Percentiles rank a stretch among this genome's conserved stretches.
phyloP scores from a whole-genome alignment of 2,113 vertebrate species.

The Antennarius striatus region DNA sequence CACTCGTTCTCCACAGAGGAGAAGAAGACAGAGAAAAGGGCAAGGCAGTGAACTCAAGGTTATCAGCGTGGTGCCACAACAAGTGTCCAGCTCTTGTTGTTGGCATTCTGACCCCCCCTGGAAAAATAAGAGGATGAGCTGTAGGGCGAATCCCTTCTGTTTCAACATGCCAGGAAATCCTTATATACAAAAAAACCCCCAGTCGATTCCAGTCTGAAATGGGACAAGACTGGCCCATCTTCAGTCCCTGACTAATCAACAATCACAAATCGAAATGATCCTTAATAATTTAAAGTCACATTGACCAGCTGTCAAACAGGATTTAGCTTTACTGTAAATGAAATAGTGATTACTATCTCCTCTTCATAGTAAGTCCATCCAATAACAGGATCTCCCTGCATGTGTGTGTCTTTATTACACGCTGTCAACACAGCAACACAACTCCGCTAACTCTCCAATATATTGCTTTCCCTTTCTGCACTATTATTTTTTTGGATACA shows the following conservation, averaged over 20 bases:
- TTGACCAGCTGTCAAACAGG: no score
- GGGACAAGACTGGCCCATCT: no score
- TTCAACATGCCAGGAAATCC: no score
- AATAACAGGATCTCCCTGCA: background rate
- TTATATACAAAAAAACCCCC: background rate
- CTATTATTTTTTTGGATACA: background rate
- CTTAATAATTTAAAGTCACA: no score
- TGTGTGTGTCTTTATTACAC: background rate
- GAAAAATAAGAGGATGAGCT: no score
- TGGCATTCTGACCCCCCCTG: constrained; percentile 18
- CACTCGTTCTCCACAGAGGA: constrained; percentile 20
- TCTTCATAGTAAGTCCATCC: background rate
- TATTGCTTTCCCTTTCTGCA: background rate
- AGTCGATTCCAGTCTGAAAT: no score
- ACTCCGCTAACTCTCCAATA: background rate
- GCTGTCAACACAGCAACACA: constrained; percentile 5
- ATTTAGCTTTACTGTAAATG: no score
- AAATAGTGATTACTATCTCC: no score
- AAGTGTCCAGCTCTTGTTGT: constrained; percentile 35
- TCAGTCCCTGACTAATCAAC: no score
- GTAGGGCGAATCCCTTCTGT: no score
- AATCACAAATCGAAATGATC: no score
- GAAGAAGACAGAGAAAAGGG: constrained; percentile 7
- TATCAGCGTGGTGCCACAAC: constrained; percentile 44
- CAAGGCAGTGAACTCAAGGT: constrained; percentile 43